phyloP scores from a whole-genome alignment of 2,888 invertebrate genomes.

The Stenchaetothrips biformis region DNA sequence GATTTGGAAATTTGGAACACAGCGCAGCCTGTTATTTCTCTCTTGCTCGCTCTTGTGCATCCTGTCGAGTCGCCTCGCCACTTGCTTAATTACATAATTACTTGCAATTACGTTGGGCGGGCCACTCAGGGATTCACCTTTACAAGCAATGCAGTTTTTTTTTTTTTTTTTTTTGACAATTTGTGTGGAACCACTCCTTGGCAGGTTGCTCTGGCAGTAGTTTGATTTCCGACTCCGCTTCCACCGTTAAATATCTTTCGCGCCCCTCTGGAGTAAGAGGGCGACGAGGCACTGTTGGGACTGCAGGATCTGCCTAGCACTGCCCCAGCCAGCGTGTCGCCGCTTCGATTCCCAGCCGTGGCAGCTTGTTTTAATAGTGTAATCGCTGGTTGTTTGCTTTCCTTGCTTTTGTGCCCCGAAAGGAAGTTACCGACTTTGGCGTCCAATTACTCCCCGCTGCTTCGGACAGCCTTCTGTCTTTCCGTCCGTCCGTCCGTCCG shows the following conservation, averaged over 20 bases:
- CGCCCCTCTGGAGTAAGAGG: no score
- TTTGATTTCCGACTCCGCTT: no score
- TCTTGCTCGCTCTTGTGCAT: neutral
- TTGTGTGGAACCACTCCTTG: no score
- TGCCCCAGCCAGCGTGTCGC: no score
- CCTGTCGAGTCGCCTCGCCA: neutral
- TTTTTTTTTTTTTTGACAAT: no score
- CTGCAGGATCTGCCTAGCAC: no score
- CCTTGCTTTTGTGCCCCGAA: conserved; percentile 22
- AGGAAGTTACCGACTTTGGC: conserved; percentile 8
- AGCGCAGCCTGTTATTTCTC: neutral
- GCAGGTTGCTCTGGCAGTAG: no score
- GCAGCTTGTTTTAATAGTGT: conserved; percentile 19
- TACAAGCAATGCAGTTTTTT: no score
- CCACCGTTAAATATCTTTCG: no score
- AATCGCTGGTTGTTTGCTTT: conserved; percentile 18
- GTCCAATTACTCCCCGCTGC: conserved; percentile 8
- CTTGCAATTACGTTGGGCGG: neutral
- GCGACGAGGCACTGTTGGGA: no score
- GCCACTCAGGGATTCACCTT: no score
- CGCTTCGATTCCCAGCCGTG: neutral
- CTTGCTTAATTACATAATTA: neutral
- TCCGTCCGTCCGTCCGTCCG: neutral
- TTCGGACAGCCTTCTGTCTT: neutral
- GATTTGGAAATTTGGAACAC: no score